Conservation (phyloP, 1,140 invertebrate species). For the Melanaphis sacchari region DNA sequence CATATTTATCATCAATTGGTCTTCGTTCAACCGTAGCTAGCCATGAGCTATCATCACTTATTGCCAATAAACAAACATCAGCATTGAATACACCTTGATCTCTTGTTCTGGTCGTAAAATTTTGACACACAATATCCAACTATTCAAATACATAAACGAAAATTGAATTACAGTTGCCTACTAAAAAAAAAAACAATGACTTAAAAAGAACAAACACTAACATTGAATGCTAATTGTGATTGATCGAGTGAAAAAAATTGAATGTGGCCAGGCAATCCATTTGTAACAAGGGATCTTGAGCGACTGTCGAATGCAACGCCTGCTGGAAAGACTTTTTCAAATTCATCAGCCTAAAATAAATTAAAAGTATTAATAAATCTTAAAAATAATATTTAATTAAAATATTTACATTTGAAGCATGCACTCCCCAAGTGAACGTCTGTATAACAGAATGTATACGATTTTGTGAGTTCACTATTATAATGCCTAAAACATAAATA, state of each 20-base stretch:
- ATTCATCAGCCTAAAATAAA: conserved; percentile 63
- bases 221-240: conserved; percentile 77
- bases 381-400: background rate
- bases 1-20: conserved; percentile 67
- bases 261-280: conserved; percentile 79
- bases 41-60: conserved; percentile 76
- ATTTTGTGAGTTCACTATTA: conserved; percentile 71
- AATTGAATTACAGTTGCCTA: background rate
- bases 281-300: conserved; percentile 74
- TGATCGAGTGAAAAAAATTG: conserved; percentile 79
- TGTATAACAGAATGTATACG: conserved; percentile 71
- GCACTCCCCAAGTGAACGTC: conserved; percentile 71
- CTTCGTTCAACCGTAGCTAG: conserved; percentile 79
- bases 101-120: conserved; percentile 74
- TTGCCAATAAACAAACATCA: conserved; percentile 73
- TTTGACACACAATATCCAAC: conserved; percentile 79
- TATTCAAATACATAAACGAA: conserved; percentile 63
- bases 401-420: conserved; percentile 48
- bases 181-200: background rate
- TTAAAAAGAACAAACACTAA: conserved; percentile 65
- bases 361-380: background rate
- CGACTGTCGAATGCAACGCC: conserved; percentile 74
- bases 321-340: conserved; percentile 68
- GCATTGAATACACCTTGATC: conserved; percentile 71
- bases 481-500: conserved; percentile 67